Base-by-base conservation (phyloP, 2,888 invertebrate genomes). In the Punctoribates punctum region DNA sequence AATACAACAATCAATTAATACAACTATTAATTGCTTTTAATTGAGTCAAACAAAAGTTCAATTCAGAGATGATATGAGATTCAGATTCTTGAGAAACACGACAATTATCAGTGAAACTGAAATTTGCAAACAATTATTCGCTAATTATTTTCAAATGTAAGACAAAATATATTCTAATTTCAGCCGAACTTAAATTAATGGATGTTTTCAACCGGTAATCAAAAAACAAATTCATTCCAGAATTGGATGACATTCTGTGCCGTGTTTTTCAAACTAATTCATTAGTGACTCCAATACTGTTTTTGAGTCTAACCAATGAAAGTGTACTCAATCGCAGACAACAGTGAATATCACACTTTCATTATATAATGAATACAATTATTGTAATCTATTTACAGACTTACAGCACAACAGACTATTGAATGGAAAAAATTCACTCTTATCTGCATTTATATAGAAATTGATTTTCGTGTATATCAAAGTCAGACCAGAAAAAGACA, bases 291-390 rank as follows among this genome's bases (percentile, higher is more conserved):
- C 5, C 23, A 29, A 17, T 29, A 23, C 11, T 23, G 23, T n/a
- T 34, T 0, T 60, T 60, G 1, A 29, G 23, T 13, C 25, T 8
- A 25, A 1, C 60, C 60, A 60, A 60, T 60, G 11, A 4, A 23
- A 60, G 27, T 13, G 60, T 25, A 57, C 11, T 11, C 20, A 57
- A 57, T 57, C 25, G 57, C 25, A 57, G 20, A 23, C 25, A 57
- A 57, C 57, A 25, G 0, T 23, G 27, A 60, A 27, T 60, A 60
- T 27, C 51, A 20, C 20, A 51, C 51, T 17, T 17, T 51, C 20
- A 51, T 42, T 42, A 42, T 42, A 51, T 51, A 51, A 51, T 51
- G 51, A 51, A 51, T 51, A 20, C 51, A 51, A 51, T 51, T 42
- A 42, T 42, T 42, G 42, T 42, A 42, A 42, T 42, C 42, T 42